Evolutionary conservation across 2,888 invertebrate genomes (phyloP), one percentile per base, ranked within the genome.

Genomic region (Agyllia agylla): DNA sequence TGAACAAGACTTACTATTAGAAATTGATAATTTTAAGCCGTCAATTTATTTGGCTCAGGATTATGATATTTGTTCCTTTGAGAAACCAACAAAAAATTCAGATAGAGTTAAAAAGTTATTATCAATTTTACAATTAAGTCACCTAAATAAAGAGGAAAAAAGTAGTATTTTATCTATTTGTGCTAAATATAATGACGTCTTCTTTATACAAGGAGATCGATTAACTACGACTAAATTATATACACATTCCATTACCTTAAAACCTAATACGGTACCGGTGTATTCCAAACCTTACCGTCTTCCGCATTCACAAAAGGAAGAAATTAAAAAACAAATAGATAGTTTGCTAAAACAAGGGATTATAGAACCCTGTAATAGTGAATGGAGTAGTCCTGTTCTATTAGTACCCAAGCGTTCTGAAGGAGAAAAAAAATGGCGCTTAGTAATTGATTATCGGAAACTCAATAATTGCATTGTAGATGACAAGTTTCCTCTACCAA

Each of bases 101-200:
- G 84, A 84, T 11, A 75, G 86, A 78, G 86, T 70, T 27, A 85
- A 83, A 49, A 77, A 17, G 13, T 77, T 90, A 73, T 88, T 88
- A 24, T 15, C 73, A 15, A 24, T 27, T 30, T 78, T 90, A 38
- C 38, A 85, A 15, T 83, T 88, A 24, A 24, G 77, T 57, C 84
- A 90, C 82, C 70, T 90, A 49, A 80, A 87, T 81, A 13, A 8
- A 9, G 87, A 82, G 17, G 88, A 38, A 57, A 38, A 57, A 15
- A 73, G 20, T 20, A 31, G 82, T 17, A 89, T 88, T 11, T 77
- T 87, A 84, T 57, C 75, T 20, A 83, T 90, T 11, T 92, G 92
- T 84, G 73, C 86, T 6, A 91, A 92, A 75, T 92, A 84, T 70
- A 27, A 84, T 8, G 91, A 92, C 70, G 70, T 92, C 11, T 90